phyloP scores from a whole-genome alignment of 2,113 vertebrate genomes.

The Rhinichthys klamathensis region DNA sequence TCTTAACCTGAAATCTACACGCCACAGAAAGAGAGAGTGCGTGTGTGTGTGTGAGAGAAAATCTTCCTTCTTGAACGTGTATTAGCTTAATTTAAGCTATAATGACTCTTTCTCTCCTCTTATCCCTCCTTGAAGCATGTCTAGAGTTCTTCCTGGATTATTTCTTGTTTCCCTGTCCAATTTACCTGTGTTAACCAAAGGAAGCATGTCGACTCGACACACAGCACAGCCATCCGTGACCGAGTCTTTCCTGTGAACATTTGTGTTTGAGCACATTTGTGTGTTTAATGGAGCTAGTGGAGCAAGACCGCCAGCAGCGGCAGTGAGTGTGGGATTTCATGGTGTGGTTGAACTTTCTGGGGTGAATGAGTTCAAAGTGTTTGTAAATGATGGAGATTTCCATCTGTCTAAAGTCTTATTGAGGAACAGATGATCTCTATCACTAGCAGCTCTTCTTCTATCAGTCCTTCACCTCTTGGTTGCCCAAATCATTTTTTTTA shows the following conservation, averaged over 20 bases:
- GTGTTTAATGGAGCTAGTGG: conserved; percentile 38
- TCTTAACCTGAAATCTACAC: background rate
- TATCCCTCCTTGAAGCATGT: background rate
- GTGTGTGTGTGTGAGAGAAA: background rate
- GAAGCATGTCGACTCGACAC: conserved; percentile 13
- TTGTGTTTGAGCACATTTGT: conserved; percentile 22
- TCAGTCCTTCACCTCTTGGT: background rate
- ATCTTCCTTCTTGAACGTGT: background rate
- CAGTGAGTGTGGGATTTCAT: conserved; percentile 48
- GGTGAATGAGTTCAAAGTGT: conserved; percentile 54
- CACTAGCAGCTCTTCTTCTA: conserved; percentile 4
- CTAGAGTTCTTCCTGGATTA: conserved; percentile 35
- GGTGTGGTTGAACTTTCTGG: conserved; percentile 46
- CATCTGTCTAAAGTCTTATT: conserved; percentile 43
- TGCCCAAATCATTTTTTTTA: background rate
- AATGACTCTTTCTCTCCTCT: conserved; percentile 2
- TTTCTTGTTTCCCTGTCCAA: conserved; percentile 19
- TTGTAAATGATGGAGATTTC: conserved; percentile 48
- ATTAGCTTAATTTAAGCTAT: background rate
- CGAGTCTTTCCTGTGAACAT: conserved; percentile 35
- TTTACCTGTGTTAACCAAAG: conserved; percentile 43
- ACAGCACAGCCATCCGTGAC: conserved; percentile 46
- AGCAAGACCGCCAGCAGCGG: conserved; percentile 46
- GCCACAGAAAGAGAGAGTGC: background rate
- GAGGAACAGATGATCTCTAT: background rate